Percentiles rank a stretch among this genome's conserved stretches.
Evolutionary conservation across 2,888 invertebrate genomes (phyloP).

Genomic region (Andrena trimmerana): DNA sequence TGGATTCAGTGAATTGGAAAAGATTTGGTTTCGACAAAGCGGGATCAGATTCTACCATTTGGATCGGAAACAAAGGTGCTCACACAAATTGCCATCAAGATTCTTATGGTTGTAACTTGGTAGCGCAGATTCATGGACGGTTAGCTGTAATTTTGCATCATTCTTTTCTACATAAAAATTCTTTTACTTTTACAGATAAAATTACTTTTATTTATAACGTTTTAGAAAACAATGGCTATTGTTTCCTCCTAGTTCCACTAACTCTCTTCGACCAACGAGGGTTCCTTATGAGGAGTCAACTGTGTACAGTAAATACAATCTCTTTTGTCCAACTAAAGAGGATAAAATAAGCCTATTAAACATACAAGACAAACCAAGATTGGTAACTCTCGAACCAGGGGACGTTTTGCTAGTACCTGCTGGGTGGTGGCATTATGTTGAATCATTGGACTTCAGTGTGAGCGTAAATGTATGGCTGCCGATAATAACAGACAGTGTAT

Average conservation of each 20-base stretch:
- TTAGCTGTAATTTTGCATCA: slow-evolving; percentile 77
- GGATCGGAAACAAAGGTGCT: slow-evolving; percentile 95
- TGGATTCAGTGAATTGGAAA: slow-evolving; percentile 88
- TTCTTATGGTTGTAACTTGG: slow-evolving; percentile 97
- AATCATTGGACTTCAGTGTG: slow-evolving; percentile 87
- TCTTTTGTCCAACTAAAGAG: slow-evolving; percentile 88
- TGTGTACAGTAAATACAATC: slow-evolving; percentile 94
- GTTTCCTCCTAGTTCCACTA: slow-evolving; percentile 92
- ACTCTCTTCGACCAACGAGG: slow-evolving; percentile 90
- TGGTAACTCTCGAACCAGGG: slow-evolving; percentile 91
- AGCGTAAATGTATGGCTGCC: slow-evolving; percentile 93
- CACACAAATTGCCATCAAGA: slow-evolving; percentile 98
- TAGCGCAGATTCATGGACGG: slow-evolving; percentile 95
- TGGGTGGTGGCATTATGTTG: slow-evolving; percentile 99
- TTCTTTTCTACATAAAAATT: not conserved
- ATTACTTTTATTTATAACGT: not conserved
- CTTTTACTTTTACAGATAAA: not conserved
- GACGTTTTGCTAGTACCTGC: slow-evolving; percentile 95
- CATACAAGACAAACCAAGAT: slow-evolving; percentile 85
- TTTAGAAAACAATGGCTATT: slow-evolving; percentile 94
- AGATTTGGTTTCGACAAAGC: slow-evolving; percentile 91
- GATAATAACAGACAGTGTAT: slow-evolving; percentile 86
- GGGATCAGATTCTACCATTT: slow-evolving; percentile 91
- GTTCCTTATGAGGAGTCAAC: slow-evolving; percentile 99
- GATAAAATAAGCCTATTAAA: slow-evolving; percentile 86